A percentile compares a stretch with the other conserved stretches of the same genome.
These are phyloP conservation scores for Trichopoda pennipes DNA, from an alignment of 2,888 invertebrate genomes.

Conservation along the genomic window DNA sequence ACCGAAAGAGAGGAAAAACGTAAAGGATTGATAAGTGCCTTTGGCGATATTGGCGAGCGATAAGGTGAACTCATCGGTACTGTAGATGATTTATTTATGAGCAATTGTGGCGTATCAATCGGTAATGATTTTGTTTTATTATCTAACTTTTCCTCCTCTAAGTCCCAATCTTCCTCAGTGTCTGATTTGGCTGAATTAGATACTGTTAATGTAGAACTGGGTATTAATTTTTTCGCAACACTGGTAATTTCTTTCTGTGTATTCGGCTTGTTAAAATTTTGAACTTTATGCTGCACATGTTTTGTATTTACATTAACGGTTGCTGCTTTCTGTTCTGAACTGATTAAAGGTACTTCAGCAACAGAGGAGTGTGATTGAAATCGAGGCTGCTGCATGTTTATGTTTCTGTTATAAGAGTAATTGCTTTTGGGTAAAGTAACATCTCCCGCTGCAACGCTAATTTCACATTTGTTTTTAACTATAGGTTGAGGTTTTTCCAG, in stretches of 20 bases:
- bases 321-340: slow-evolving; percentile 1
- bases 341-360: not conserved
- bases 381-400: not conserved
- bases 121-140: slow-evolving; percentile 7
- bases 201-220: not conserved
- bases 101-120: not conserved
- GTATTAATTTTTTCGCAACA: not conserved
- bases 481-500: not conserved
- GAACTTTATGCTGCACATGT: not conserved
- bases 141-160: slow-evolving; percentile 57
- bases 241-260: not conserved
- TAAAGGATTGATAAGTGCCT: slow-evolving; percentile 7
- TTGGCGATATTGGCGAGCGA: slow-evolving; percentile 10
- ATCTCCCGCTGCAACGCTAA: not conserved
- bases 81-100: not conserved
- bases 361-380: not conserved
- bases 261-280: not conserved
- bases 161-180: slow-evolving; percentile 71
- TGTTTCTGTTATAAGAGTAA: not conserved
- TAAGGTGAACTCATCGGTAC: slow-evolving; percentile 3
- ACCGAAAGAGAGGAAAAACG: not conserved
- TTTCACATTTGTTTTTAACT: slow-evolving; percentile 24
- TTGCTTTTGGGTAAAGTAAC: not conserved
- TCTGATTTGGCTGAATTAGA: slow-evolving; percentile 48
- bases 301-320: not conserved